Percentiles rank a stretch among this genome's conserved stretches.
phyloP scores from a whole-genome alignment of 2,797 vertebrate species.

The Triplophysa bombifrons region DNA sequence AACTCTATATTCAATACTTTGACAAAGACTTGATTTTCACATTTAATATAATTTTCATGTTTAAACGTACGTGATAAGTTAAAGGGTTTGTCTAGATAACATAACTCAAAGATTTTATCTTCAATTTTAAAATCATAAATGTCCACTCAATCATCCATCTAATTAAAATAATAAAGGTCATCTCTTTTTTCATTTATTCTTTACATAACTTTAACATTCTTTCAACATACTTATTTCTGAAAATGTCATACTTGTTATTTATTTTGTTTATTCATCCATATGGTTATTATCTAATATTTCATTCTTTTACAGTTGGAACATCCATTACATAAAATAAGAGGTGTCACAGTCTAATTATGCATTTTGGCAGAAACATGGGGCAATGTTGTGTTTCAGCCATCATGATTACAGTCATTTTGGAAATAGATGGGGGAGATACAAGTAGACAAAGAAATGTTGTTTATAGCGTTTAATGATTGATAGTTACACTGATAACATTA shows the following conservation, averaged over 20 bases:
- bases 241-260: neutral
- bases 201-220: conserved; percentile 34
- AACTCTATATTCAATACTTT: too few relatives aligned
- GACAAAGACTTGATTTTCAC: too few relatives aligned
- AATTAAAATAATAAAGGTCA: conserved; percentile 43
- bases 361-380: conserved; percentile 22
- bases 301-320: neutral
- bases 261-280: neutral
- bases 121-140: neutral
- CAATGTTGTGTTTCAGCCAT: conserved; percentile 9
- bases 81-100: too few relatives aligned
- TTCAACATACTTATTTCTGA: neutral
- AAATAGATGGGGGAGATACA: neutral
- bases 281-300: conserved; percentile 3
- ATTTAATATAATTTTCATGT: too few relatives aligned
- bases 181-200: conserved; percentile 32
- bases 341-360: conserved; percentile 3
- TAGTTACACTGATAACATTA: neutral
- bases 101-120: conserved; percentile 9
- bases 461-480: neutral
- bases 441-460: neutral
- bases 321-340: too few relatives aligned
- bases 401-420: conserved; percentile 28
- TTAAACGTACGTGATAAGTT: too few relatives aligned
- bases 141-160: conserved; percentile 7